Conservation (phyloP, 2,113 vertebrate species). For the Mixornis gularis region DNA sequence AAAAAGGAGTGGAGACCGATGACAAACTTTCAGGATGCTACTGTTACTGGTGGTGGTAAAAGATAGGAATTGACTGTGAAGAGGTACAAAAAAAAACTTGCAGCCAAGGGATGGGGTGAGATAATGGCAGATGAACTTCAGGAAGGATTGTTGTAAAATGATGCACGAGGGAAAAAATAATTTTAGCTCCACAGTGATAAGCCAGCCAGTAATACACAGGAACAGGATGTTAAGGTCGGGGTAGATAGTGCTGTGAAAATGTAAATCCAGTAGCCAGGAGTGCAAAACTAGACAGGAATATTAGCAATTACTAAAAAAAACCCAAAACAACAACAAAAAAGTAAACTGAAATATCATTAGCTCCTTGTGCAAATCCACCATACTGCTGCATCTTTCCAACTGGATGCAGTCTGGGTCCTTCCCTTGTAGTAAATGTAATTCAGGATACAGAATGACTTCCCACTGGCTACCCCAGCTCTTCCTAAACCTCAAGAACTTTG, state of each 20-base stretch:
- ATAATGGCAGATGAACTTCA: slow-evolving; percentile 18
- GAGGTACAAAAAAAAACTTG: not conserved
- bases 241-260: not conserved
- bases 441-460: not conserved
- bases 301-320: not conserved
- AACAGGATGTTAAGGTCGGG: not conserved
- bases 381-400: not conserved
- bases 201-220: not conserved
- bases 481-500: not conserved
- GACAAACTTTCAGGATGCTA: not conserved
- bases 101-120: not conserved
- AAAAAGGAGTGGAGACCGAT: not conserved
- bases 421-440: not conserved
- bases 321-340: too few species aligned
- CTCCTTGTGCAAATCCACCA: not conserved
- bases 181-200: slow-evolving; percentile 4
- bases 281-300: not conserved
- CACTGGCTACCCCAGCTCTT: not conserved
- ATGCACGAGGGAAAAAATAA: not conserved
- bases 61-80: not conserved
- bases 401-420: not conserved
- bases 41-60: not conserved
- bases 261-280: not conserved
- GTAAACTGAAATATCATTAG: not conserved
- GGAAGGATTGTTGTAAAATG: not conserved